These are phyloP conservation scores for Psephotus haematonotus DNA, from an alignment of 2,113 vertebrate species.

Conservation along the genomic window DNA sequence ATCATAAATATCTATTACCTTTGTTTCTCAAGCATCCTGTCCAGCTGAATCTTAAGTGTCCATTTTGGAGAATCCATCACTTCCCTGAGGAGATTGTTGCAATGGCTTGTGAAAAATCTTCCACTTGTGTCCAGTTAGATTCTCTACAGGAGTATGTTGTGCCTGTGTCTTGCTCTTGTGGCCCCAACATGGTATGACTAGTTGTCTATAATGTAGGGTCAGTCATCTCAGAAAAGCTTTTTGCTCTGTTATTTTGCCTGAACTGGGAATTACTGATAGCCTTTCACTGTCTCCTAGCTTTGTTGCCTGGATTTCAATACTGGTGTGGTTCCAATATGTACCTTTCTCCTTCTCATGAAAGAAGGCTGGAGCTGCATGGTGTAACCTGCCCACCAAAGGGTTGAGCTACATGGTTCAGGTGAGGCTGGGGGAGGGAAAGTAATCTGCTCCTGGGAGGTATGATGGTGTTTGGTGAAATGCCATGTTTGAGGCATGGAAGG, in stretches of 20 bases:
- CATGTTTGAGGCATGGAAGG: not conserved
- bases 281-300: not conserved
- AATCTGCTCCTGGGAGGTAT: fast-evolving
- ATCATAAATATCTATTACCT: not conserved
- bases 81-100: not conserved
- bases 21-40: not conserved
- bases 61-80: not conserved
- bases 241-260: not conserved
- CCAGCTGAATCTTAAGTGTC: not conserved
- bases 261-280: not conserved
- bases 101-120: not conserved
- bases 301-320: not conserved
- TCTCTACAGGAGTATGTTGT: not conserved
- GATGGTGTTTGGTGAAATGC: not conserved
- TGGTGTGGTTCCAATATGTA: fast-evolving
- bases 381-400: not conserved
- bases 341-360: not conserved
- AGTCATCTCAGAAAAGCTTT: not conserved
- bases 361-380: not conserved
- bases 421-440: not conserved
- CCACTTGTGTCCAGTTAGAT: not conserved
- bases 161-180: not conserved
- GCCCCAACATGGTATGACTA: not conserved
- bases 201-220: not conserved
- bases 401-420: fast-evolving